phyloP scores from a whole-genome alignment of 2,888 invertebrate species.

The Drepana falcataria region DNA sequence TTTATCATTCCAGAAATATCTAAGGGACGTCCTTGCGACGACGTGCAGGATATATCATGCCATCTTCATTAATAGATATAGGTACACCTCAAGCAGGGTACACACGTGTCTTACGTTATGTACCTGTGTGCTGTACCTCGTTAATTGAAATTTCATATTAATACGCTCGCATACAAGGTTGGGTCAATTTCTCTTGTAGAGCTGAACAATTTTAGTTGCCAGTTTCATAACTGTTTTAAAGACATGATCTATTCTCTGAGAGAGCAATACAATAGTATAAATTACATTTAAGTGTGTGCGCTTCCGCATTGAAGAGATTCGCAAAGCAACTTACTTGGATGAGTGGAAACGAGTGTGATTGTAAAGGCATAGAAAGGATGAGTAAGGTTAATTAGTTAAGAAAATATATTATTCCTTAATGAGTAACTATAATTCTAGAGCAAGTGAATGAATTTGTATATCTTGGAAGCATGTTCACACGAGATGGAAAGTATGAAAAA shows the following conservation, averaged over 20 bases:
- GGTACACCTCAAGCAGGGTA: slow-evolving; percentile 15
- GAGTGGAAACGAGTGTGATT: too few species aligned
- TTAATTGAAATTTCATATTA: slow-evolving; percentile 31
- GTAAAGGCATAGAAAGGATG: too few species aligned
- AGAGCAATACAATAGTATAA: too few species aligned
- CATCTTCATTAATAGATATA: slow-evolving; percentile 40
- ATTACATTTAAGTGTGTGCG: too few species aligned
- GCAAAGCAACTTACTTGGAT: too few species aligned
- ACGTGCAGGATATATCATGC: slow-evolving; percentile 29
- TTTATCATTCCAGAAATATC: slow-evolving; percentile 57
- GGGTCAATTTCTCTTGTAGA: neutral
- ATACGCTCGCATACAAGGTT: neutral
- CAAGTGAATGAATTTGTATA: too few species aligned
- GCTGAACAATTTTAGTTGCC: neutral
- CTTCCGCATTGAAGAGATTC: too few species aligned
- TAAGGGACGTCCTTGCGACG: slow-evolving; percentile 34
- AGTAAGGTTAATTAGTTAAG: too few species aligned
- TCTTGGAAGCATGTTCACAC: too few species aligned
- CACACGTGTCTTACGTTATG: neutral
- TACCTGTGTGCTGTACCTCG: slow-evolving; percentile 20
- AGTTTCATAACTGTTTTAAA: neutral
- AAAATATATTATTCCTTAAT: too few species aligned
- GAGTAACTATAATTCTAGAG: too few species aligned
- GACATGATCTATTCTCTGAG: neutral
- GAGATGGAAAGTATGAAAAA: too few species aligned